Percentiles rank a stretch among this genome's conserved stretches.
phyloP scores from a whole-genome alignment of 2,113 vertebrate genomes.

The Nycticorax nycticorax region DNA sequence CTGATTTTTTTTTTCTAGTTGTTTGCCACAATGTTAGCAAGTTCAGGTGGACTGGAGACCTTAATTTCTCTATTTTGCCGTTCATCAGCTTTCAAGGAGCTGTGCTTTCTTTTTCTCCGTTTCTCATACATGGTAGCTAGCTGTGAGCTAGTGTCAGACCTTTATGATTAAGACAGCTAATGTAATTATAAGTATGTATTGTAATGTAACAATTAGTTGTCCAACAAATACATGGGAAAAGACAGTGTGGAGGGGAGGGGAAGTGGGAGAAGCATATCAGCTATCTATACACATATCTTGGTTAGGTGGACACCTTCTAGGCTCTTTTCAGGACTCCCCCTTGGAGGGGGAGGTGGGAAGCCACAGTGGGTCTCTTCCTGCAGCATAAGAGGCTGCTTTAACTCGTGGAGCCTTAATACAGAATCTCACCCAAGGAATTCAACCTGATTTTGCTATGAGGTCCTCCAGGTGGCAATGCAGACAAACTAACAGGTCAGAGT shows the following conservation, averaged over 20 bases:
- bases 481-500: conserved; percentile 44
- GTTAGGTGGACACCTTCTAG: background rate
- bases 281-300: background rate
- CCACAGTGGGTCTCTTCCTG: background rate
- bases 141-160: background rate
- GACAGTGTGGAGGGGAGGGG: background rate
- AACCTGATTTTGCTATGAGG: conserved; percentile 31
- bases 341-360: background rate
- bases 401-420: background rate
- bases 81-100: background rate
- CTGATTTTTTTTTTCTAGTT: background rate
- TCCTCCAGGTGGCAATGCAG: conserved; percentile 66
- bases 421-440: background rate
- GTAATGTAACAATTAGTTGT: background rate
- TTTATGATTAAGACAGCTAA: background rate
- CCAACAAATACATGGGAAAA: background rate
- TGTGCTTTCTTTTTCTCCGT: background rate
- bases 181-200: background rate
- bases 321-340: background rate
- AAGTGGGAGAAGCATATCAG: background rate
- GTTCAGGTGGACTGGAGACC: background rate
- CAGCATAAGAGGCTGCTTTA: background rate
- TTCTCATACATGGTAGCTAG: background rate
- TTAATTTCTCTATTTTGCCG: background rate
- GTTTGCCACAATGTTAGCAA: background rate